Base-by-base conservation (phyloP, 2,888 invertebrate genomes). In the Strigamia maritima region DNA sequence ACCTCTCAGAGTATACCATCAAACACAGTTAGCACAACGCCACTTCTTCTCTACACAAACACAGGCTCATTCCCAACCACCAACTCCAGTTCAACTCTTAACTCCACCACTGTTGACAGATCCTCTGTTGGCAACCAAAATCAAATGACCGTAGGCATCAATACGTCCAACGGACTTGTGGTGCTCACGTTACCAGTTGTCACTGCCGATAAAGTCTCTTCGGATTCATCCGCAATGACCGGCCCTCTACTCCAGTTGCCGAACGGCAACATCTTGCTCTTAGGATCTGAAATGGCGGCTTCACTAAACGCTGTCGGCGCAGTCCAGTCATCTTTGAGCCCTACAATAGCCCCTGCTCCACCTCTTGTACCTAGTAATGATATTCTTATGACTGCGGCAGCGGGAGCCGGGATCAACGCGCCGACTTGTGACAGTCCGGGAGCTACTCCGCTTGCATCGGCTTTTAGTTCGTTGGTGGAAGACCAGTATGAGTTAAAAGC, bases 111-210 rank as follows among this genome's bases (percentile, higher is more conserved):
- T 2, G 2, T 44, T 1, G 14, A 31, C 65, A 7, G 24, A 8
- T 26, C 77, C 4, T n/a, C 77, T 7, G 35, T 78, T 14, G 22
- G 22, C 35, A 35, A 35, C 35, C 26, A 24, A n/a, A 78, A 78
- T 31, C 78, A 78, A 54, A 78, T 78, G 78, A 65, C 78, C 12
- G 24, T 78, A 2, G 78, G 78, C 26, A 78, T 78, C 19, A 78
- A 78, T 31, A 78, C 78, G 2, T 28, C 78, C 6, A 78, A 54
- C 65, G 78, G 78, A 60, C 19, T 78, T 1, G 19, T 78, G 31
- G 28, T 78, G 1, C 28, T 78, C 22, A 60, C 78, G 7, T 24
- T 78, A n/a, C 78, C 78, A 6, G 78, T 78, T 8, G 78, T 78
- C 19, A 78, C 78, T 8, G 65, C 78, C 24, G 78, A 78, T 35